These are phyloP conservation scores for Lydus trimaculatus DNA, from an alignment of 2,888 invertebrate genomes.

Conservation along the genomic window DNA sequence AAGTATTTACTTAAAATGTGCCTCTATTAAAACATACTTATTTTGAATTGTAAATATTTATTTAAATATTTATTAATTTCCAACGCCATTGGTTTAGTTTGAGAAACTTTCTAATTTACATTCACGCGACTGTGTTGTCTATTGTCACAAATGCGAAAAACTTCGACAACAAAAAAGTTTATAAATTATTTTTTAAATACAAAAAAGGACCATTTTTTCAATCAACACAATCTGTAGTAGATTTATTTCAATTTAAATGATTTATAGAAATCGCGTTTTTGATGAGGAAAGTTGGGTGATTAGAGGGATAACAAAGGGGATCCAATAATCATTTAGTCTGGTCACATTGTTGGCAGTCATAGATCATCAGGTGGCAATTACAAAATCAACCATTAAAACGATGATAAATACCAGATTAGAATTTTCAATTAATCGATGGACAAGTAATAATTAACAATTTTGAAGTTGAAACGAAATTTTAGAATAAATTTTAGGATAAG, in stretches of 20 bases:
- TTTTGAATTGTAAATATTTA: constrained; percentile 56
- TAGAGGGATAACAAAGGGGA: not conserved
- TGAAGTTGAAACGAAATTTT: constrained; percentile 7
- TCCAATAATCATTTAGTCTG: constrained; percentile 23
- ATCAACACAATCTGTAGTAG: not conserved
- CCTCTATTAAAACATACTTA: constrained; percentile 54
- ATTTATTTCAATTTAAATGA: not conserved
- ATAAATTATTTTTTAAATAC: constrained; percentile 29
- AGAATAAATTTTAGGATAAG: constrained; percentile 9
- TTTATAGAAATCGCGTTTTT: not conserved
- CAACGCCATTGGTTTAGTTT: constrained; percentile 32
- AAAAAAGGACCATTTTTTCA: not conserved
- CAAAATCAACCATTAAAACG: constrained; percentile 25
- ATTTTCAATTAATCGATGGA: constrained; percentile 22
- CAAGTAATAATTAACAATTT: constrained; percentile 25
- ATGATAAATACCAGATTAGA: constrained; percentile 27
- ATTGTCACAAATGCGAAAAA: constrained; percentile 23
- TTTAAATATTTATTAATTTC: constrained; percentile 53
- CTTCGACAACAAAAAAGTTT: constrained; percentile 33
- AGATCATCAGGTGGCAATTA: constrained; percentile 36
- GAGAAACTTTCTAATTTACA: constrained; percentile 40
- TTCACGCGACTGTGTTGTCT: constrained; percentile 14
- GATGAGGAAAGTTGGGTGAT: not conserved
- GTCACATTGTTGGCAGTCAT: constrained; percentile 31
- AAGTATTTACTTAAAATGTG: constrained; percentile 45